A percentile compares a stretch with the other conserved stretches of the same genome.
These are phyloP conservation scores for Dasysyrphus tricinctus DNA, from an alignment of 2,888 invertebrate species.

Conservation along the genomic window DNA sequence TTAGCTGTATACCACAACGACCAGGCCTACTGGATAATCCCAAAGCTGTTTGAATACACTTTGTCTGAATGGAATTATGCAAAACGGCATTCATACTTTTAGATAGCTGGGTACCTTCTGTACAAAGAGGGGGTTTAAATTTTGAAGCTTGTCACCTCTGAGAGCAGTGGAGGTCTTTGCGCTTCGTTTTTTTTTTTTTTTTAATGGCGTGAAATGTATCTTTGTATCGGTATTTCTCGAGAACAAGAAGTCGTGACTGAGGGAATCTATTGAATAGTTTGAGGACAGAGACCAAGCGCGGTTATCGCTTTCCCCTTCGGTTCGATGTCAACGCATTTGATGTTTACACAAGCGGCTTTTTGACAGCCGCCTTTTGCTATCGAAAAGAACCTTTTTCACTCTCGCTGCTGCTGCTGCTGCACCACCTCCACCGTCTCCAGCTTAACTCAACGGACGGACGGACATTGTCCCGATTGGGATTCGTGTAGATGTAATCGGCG, in stretches of 20 bases:
- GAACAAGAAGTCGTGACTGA: constrained; percentile 73
- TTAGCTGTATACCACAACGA: constrained; percentile 33
- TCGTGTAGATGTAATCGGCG: constrained; percentile 74
- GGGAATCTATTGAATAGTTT: constrained; percentile 38
- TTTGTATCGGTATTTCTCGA: constrained; percentile 40
- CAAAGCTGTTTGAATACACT: constrained; percentile 1
- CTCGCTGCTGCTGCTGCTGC: constrained; percentile 2
- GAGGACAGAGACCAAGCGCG: constrained; percentile 5
- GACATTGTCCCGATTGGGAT: constrained; percentile 60
- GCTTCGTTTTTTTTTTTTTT: constrained; percentile 47
- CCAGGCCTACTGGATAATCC: constrained; percentile 56
- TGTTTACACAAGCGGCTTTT: constrained; percentile 75
- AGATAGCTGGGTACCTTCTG: constrained; percentile 2
- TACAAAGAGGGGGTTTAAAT: background rate
- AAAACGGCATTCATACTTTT: constrained; percentile 53
- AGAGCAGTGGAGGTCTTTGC: constrained; percentile 32
- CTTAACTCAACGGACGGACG: background rate
- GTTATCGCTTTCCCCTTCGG: constrained; percentile 72
- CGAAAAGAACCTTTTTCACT: constrained; percentile 68
- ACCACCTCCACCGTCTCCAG: background rate
- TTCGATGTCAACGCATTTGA: constrained; percentile 76
- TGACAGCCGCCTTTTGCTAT: constrained; percentile 71
- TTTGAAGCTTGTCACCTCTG: constrained; percentile 54
- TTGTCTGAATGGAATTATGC: constrained; percentile 55
- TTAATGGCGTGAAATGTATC: constrained; percentile 73